Base-by-base conservation (phyloP, 2,888 invertebrate genomes). In the Cataglyphis rosenhaueri region DNA sequence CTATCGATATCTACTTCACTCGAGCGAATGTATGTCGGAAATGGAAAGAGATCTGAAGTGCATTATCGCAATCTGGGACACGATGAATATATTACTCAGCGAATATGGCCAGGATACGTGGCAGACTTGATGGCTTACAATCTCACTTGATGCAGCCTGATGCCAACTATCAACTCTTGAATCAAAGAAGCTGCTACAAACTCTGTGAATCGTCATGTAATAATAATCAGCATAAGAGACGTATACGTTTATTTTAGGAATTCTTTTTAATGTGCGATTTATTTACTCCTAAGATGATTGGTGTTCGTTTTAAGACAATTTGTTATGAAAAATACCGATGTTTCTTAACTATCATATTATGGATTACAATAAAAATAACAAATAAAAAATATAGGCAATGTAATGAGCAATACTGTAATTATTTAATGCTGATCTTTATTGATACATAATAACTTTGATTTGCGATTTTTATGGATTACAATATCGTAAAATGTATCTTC, bases 21-120 rank as follows among this genome's bases (percentile, higher is more conserved):
- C 68, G 76, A 55, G 55, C 70, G 70, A 79, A 79, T 79, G 70
- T 79, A 9, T 79, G 78, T 79, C 78, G 70, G 78, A 70, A 78
- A 78, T 59, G 78, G 59, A 70, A 70, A 78, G 78, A 59, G 78
- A 79, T 70, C 70, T 52, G 52, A 64, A 75, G 75, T 32, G 64
- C 64, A 81, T 81, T 81, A 61, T 55, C 44, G 65, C 61, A 71
- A 84, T 78, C 68, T 82, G 78, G 71, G 55, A 70, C 59, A 21
- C 29, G 44, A 57, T 29, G 29, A 66, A 71, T 59, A 65, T 57
- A 82, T 75, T 66, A 65, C 65, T 82, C 76, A 38, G 74, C 74
- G 64, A 74, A 81, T 81, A 81, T 79, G 78, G 78, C 44, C 70
- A 61, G 70, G 70, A 70, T 70, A 48, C 57, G 44, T 21, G 78